Percentiles rank a stretch among this genome's conserved stretches.
These are phyloP conservation scores for Pagetopsis macropterus DNA, from an alignment of 2,797 vertebrate genomes.

Conservation along the genomic window DNA sequence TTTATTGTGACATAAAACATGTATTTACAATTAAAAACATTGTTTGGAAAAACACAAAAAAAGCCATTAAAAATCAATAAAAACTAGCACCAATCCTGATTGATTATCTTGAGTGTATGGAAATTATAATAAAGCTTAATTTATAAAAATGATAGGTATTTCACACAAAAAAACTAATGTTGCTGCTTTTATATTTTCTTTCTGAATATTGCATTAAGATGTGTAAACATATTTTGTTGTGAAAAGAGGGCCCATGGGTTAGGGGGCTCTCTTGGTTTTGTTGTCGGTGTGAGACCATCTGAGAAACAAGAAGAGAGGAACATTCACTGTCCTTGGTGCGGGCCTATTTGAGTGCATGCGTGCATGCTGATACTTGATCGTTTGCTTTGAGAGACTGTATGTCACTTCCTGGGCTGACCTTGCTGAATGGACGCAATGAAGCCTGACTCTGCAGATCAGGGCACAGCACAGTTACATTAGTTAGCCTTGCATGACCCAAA, in stretches of 20 bases:
- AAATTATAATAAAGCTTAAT: no score
- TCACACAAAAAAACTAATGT: background rate
- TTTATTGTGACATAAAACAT: background rate
- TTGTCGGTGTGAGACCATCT: background rate
- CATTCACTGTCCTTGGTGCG: constrained; percentile 4
- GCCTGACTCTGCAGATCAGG: constrained; percentile 25
- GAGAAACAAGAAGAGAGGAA: background rate
- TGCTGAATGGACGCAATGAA: constrained; percentile 25
- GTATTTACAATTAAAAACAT: background rate
- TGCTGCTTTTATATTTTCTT: background rate
- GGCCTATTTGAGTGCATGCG: background rate
- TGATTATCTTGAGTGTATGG: background rate
- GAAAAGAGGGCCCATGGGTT: background rate
- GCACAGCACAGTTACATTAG: background rate
- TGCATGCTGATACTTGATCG: constrained; percentile 17
- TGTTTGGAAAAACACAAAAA: background rate
- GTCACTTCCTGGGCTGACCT: constrained; percentile 33
- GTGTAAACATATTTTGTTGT: background rate
- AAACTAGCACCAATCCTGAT: background rate
- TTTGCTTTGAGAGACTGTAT: constrained; percentile 10
- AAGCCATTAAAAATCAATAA: background rate
- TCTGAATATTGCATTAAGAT: background rate
- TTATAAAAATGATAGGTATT: no score
- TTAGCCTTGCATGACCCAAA: background rate
- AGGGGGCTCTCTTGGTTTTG: background rate